A percentile compares a stretch with the other conserved stretches of the same genome.
Evolutionary conservation across 2,113 vertebrate genomes (phyloP).

Genomic region (Theropithecus gelada): DNA sequence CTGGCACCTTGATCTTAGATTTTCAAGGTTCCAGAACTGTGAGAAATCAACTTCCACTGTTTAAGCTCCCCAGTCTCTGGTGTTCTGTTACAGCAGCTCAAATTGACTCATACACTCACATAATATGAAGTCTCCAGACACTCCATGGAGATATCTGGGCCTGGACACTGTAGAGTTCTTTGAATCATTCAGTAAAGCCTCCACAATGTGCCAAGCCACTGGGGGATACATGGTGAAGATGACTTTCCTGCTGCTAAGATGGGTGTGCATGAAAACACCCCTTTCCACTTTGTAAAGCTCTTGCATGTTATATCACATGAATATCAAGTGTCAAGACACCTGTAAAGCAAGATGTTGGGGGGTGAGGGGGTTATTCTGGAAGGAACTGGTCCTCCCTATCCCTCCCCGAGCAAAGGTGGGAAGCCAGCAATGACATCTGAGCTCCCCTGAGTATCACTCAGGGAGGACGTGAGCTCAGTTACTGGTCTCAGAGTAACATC

Average conservation of each 20-base stretch:
- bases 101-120: not conserved
- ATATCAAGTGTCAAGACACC: not conserved
- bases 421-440: not conserved
- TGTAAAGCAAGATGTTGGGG: not conserved
- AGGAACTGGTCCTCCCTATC: not conserved
- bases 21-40: not conserved
- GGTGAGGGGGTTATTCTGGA: too few relatives aligned
- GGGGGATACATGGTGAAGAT: fast-evolving
- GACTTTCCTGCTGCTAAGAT: fast-evolving
- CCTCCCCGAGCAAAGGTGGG: not conserved
- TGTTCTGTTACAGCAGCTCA: not conserved
- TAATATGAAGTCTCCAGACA: too few relatives aligned
- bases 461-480: not conserved
- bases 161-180: not conserved
- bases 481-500: not conserved
- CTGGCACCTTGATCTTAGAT: too few relatives aligned
- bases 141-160: not conserved
- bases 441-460: fast-evolving
- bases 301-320: fast-evolving
- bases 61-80: not conserved
- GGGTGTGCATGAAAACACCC: fast-evolving
- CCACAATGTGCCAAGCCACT: fast-evolving
- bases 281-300: not conserved
- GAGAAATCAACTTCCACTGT: not conserved
- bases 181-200: not conserved